phyloP scores from a whole-genome alignment of 2,797 vertebrate species.

The Taeniopygia guttata region DNA sequence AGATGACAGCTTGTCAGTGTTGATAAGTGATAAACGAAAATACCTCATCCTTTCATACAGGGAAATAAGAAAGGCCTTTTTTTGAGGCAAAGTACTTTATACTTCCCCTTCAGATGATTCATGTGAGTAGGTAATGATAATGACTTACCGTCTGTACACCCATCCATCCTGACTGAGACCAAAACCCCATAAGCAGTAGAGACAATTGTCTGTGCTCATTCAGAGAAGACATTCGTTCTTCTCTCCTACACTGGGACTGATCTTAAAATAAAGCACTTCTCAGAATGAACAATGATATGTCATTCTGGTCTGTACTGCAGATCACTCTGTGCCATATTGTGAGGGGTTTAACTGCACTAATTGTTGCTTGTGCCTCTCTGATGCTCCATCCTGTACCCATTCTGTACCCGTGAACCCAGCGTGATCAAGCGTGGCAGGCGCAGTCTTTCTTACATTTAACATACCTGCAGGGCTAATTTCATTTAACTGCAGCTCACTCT shows the following conservation, averaged over 20 bases:
- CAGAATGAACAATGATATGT: background rate
- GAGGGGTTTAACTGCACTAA: background rate
- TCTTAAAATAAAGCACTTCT: constrained; percentile 30
- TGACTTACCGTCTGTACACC: constrained; percentile 21
- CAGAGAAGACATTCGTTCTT: background rate
- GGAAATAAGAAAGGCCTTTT: constrained; percentile 34
- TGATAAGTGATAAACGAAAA: constrained; percentile 41
- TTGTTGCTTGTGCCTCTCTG: background rate
- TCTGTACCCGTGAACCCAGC: background rate
- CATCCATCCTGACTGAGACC: constrained; percentile 47
- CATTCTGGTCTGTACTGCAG: background rate
- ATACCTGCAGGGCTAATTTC: background rate
- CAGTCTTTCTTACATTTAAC: background rate
- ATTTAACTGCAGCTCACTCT: background rate
- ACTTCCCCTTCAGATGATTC: constrained; percentile 49
- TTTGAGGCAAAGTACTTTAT: constrained; percentile 51
- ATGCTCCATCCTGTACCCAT: fast-evolving
- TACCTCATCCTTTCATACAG: constrained; percentile 31
- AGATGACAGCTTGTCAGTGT: constrained; percentile 40
- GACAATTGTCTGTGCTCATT: constrained; percentile 37
- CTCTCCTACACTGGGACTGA: background rate
- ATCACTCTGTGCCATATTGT: background rate
- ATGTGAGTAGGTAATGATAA: constrained; percentile 59
- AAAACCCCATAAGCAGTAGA: constrained; percentile 11
- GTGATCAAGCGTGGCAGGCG: background rate